These are phyloP conservation scores for Agrilus planipennis DNA, from an alignment of 1,140 invertebrate species.

Conservation along the genomic window DNA sequence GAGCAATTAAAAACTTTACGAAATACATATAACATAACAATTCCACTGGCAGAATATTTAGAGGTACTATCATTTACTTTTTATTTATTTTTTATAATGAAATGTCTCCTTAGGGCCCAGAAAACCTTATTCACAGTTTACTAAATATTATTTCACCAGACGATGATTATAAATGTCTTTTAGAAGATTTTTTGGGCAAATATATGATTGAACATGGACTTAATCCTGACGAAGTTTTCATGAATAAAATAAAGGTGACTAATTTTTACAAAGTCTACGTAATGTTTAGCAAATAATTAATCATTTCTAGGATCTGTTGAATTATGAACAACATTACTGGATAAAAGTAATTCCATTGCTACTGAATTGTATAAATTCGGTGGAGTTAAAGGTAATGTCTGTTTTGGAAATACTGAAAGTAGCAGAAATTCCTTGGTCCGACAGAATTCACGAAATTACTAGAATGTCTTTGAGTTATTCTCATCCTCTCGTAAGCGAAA, in stretches of 20 bases:
- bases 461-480: constrained; percentile 9
- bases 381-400: constrained; percentile 14
- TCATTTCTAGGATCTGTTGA: constrained; percentile 15
- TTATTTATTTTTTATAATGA: constrained; percentile 1
- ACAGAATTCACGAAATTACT: constrained; percentile 14
- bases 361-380: constrained; percentile 15
- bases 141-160: constrained; percentile 9
- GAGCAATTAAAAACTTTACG: constrained; percentile 15
- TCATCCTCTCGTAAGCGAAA: constrained; percentile 11
- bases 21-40: constrained; percentile 15
- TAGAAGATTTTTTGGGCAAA: constrained; percentile 18
- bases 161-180: constrained; percentile 14
- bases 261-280: no score
- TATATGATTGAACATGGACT: constrained; percentile 17
- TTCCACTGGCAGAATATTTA: constrained; percentile 17
- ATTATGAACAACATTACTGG: constrained; percentile 20
- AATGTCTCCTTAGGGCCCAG: background rate
- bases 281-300: no score
- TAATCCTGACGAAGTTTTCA: constrained; percentile 17
- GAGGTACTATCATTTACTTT: constrained; percentile 5
- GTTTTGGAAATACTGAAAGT: constrained; percentile 13
- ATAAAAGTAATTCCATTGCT: constrained; percentile 11
- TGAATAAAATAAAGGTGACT: constrained; percentile 20
- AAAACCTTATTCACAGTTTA: constrained; percentile 6
- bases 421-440: constrained; percentile 18